These are phyloP conservation scores for Drosophila emarginata DNA, from an alignment of 2,888 invertebrate species.

Conservation along the genomic window DNA sequence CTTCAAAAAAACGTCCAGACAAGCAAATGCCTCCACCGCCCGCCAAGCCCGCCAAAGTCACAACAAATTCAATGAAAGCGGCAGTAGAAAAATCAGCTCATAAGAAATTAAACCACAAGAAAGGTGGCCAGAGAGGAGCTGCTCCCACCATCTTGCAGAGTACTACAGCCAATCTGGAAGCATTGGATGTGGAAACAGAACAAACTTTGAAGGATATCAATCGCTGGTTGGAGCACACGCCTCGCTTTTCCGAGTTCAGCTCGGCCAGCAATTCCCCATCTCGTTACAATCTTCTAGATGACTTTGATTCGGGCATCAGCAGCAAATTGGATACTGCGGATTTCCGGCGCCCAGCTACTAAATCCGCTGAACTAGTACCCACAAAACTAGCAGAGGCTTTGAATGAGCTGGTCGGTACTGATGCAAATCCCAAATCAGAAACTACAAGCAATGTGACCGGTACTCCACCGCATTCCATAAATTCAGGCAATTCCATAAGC, in stretches of 20 bases:
- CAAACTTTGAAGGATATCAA: constrained; percentile 90
- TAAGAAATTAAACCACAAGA: constrained; percentile 50
- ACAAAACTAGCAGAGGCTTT: constrained; percentile 83
- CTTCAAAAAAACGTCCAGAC: constrained; percentile 65
- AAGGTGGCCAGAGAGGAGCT: constrained; percentile 41
- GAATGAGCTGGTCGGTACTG: constrained; percentile 83
- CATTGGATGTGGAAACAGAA: constrained; percentile 88
- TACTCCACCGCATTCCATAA: constrained; percentile 80
- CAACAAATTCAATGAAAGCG: constrained; percentile 36
- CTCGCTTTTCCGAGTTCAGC: constrained; percentile 89
- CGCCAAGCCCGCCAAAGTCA: constrained; percentile 51
- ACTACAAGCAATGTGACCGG: constrained; percentile 75
- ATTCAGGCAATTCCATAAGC: constrained; percentile 79
- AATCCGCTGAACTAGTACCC: constrained; percentile 81
- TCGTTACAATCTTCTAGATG: constrained; percentile 86
- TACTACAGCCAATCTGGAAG: constrained; percentile 84
- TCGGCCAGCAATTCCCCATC: constrained; percentile 91
- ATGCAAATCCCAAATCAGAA: background rate
- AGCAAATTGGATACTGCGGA: constrained; percentile 82
- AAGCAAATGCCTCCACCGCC: constrained; percentile 67
- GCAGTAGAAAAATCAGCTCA: constrained; percentile 52
- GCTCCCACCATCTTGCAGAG: constrained; percentile 75
- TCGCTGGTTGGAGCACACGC: constrained; percentile 94
- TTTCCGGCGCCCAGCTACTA: constrained; percentile 82
- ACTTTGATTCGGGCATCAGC: constrained; percentile 83